These are phyloP conservation scores for Plemyria rubiginata DNA, from an alignment of 2,888 invertebrate species.

Conservation along the genomic window DNA sequence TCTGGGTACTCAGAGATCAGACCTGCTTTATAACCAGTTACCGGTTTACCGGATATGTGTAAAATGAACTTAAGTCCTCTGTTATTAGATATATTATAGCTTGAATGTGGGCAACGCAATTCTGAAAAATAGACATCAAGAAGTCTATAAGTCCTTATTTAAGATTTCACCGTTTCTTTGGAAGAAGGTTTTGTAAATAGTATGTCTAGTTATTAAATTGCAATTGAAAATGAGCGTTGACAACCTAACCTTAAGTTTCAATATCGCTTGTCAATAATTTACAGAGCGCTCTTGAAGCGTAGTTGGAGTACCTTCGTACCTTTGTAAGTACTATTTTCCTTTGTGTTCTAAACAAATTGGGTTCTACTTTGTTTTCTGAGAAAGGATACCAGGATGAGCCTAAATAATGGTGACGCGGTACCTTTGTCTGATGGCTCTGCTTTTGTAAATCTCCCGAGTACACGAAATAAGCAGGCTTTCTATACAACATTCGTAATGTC, in stretches of 20 bases:
- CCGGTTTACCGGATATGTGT: neutral
- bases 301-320: neutral
- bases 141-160: neutral
- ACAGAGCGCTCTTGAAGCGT: neutral
- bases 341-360: conserved; percentile 23
- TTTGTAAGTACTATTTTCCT: neutral
- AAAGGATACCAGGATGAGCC: conserved; percentile 15
- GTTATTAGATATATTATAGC: neutral
- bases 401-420: conserved; percentile 10
- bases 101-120: neutral
- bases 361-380: conserved; percentile 27
- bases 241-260: neutral
- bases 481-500: too few species aligned
- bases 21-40: neutral
- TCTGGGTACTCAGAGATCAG: neutral
- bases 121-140: neutral
- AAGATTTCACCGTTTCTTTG: neutral
- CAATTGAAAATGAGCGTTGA: neutral
- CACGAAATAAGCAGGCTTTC: too few species aligned
- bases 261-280: neutral
- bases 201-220: neutral
- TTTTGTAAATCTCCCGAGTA: too few species aligned
- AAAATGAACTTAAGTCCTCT: neutral
- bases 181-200: neutral
- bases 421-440: too few species aligned